Conservation (phyloP, 2,797 vertebrate genomes). For the Chrosomus eos region DNA sequence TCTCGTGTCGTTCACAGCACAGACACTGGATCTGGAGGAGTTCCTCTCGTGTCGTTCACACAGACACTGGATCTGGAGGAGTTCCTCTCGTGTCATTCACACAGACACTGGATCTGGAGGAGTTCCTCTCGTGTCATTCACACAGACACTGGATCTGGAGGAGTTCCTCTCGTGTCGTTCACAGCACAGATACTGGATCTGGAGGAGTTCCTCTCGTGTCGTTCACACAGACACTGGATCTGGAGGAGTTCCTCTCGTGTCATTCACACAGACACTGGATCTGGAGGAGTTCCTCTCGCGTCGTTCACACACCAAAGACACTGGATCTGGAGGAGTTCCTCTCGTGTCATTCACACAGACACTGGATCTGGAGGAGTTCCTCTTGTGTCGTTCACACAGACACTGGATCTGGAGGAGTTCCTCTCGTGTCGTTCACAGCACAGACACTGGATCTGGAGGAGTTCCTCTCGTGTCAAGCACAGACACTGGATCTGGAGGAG, state of each 20-base stretch:
- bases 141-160: background rate
- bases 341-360: background rate
- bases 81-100: background rate
- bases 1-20: background rate
- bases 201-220: too few species aligned
- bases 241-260: too few species aligned
- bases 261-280: background rate
- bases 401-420: conserved; percentile 7
- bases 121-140: too few species aligned
- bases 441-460: background rate
- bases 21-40: conserved; percentile 9
- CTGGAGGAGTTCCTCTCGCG: too few species aligned
- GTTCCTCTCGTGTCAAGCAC: background rate
- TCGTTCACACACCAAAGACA: background rate
- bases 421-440: background rate
- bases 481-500: conserved; percentile 9
- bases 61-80: conserved; percentile 4
- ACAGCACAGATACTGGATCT: background rate
- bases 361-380: conserved; percentile 11
- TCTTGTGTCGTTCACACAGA: background rate
- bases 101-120: background rate
- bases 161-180: too few species aligned
- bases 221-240: background rate
- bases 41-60: background rate
- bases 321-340: conserved; percentile 15